phyloP scores from a whole-genome alignment of 2,113 vertebrate genomes.

The Ondatra zibethicus region DNA sequence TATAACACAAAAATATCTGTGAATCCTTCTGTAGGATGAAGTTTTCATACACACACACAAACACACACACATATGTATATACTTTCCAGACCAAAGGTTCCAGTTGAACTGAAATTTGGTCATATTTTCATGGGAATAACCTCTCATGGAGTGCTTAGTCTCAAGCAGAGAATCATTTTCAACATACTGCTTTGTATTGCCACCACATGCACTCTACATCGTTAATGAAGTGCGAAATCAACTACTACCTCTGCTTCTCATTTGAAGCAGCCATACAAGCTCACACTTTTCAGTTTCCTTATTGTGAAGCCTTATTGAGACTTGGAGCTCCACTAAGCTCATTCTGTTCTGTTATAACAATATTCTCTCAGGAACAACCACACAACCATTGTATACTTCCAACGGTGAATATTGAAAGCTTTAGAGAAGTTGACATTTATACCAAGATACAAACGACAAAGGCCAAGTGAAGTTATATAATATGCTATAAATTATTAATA shows the following conservation, averaged over 20 bases:
- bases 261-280: background rate
- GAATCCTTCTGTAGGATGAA: background rate
- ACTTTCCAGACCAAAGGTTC: background rate
- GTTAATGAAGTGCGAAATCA: background rate
- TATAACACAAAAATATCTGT: background rate
- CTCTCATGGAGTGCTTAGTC: fast-evolving
- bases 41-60: background rate
- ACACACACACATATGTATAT: background rate
- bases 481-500: background rate
- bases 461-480: background rate
- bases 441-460: background rate
- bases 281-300: background rate
- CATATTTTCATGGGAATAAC: too few relatives aligned
- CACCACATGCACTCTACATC: background rate
- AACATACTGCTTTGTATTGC: background rate
- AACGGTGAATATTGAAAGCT: background rate
- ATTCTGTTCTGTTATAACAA: background rate
- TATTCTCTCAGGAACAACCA: background rate
- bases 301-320: background rate
- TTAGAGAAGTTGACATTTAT: background rate
- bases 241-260: background rate
- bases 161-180: background rate
- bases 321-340: background rate
- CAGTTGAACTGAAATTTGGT: background rate
- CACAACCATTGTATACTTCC: background rate